These are phyloP conservation scores for Cetoscarus ocellatus DNA, from an alignment of 2,797 vertebrate genomes.

Conservation along the genomic window DNA sequence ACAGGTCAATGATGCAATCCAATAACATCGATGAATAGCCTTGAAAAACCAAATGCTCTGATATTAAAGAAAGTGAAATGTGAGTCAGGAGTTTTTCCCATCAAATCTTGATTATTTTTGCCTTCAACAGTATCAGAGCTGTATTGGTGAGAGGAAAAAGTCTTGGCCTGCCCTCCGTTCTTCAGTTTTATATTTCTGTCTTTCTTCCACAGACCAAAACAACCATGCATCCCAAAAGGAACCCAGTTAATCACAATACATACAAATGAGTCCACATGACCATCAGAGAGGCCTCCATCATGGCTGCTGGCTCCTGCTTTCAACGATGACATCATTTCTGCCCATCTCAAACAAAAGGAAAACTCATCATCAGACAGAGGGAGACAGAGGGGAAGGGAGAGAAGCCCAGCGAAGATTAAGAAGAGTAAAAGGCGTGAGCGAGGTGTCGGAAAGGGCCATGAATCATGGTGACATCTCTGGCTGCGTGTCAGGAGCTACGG, in stretches of 20 bases:
- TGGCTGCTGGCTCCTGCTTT: constrained; percentile 53
- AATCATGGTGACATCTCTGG: constrained; percentile 79
- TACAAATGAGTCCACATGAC: constrained; percentile 39
- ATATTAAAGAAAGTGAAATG: too few species aligned
- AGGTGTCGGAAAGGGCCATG: constrained; percentile 76
- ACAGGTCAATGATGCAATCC: too few species aligned
- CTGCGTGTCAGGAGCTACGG: constrained; percentile 68
- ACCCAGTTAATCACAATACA: constrained; percentile 68
- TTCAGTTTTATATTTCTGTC: constrained; percentile 34
- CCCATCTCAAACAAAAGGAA: constrained; percentile 78
- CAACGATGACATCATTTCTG: constrained; percentile 80
- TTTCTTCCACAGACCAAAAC: constrained; percentile 43
- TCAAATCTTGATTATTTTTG: too few species aligned
- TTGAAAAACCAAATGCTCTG: too few species aligned
- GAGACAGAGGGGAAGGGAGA: constrained; percentile 34
- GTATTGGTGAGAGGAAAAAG: too few species aligned
- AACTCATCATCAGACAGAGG: constrained; percentile 73
- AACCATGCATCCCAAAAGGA: constrained; percentile 41
- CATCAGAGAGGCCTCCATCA: constrained; percentile 57
- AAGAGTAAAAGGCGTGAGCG: constrained; percentile 74
- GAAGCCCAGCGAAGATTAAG: constrained; percentile 71
- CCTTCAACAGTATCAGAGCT: too few species aligned
- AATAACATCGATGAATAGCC: too few species aligned
- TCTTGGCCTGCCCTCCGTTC: not conserved
- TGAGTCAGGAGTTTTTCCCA: too few species aligned